Evolutionary conservation across 2,888 invertebrate species (phyloP), one percentile per base, ranked within the genome.

Genomic region (Oligia strigilis): DNA sequence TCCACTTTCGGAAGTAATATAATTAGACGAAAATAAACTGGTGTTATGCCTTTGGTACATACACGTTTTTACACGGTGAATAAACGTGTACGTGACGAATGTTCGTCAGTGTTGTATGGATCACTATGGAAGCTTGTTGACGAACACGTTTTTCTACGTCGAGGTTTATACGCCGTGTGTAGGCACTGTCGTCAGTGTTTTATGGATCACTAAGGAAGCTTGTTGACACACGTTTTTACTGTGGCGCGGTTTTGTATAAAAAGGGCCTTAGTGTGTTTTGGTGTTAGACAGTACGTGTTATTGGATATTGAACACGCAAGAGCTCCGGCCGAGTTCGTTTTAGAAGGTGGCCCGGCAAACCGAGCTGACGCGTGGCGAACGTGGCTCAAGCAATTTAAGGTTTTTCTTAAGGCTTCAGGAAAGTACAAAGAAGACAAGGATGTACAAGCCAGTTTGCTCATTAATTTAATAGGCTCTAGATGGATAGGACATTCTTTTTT

Each of bases 291-390:
- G 62, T 69, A 19, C 23, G 46, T 72, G 8, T 11, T 13, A 71
- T 72, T 11, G 11, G 58, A 11, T 65, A 77, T 72, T 72, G 67
- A 72, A 46, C 49, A 23, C 72, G 77, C 66, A 19, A 65, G 36
- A 46, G 49, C 46, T 43, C 78, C 70, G 19, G 17, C 65, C 11
- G 58, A 40, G 62, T 55, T 79, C 6, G 49, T 67, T 17, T 62
- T 78, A 49, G 52, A 75, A 58, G 23, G 58, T 55, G 19, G 49
- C 17, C 55, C 29, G 40, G 29, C 36, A 69, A 52, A 69, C n/a
- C 29, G 62, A 6, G 64, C 55, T 23, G 46, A 66, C 9, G 49
- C 40, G 2, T 60, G 66, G 66, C 60, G 36, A 46, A n/a, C 14
- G 0, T 58, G 36, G 65, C 43, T 66, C 36, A 40, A 72, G 11